Conservation (phyloP, 2,888 invertebrate species). For the Heliconius ethilla region DNA sequence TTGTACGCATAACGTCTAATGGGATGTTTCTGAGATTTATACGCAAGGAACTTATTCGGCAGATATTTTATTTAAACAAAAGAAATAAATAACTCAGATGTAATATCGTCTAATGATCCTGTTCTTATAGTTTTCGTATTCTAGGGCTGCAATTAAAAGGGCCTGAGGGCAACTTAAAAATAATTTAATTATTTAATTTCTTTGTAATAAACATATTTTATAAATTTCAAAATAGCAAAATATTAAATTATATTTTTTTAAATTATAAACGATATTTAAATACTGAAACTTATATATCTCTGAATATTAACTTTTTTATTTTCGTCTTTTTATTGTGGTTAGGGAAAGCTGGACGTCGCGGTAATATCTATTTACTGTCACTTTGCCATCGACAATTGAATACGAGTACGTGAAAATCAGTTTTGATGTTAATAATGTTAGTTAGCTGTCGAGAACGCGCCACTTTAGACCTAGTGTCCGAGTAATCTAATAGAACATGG, state of each 20-base stretch:
- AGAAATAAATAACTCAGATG: background rate
- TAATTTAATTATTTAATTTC: too few relatives aligned
- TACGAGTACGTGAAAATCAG: background rate
- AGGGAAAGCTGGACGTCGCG: too few relatives aligned
- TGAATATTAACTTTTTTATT: too few relatives aligned
- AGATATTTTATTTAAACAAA: slow-evolving; percentile 2
- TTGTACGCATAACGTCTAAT: slow-evolving; percentile 10
- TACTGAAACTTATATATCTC: too few relatives aligned
- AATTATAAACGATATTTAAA: too few relatives aligned
- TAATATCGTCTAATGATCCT: too few relatives aligned
- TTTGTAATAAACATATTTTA: background rate
- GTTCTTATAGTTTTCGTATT: background rate
- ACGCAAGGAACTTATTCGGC: background rate
- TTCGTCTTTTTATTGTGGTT: too few relatives aligned
- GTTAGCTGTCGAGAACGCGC: slow-evolving; percentile 22
- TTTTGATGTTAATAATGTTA: slow-evolving; percentile 28
- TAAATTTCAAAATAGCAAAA: too few relatives aligned
- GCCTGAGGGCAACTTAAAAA: too few relatives aligned
- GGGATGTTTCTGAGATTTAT: background rate
- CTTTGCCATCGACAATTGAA: background rate
- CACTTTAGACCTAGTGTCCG: slow-evolving; percentile 32
- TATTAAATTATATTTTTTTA: too few relatives aligned
- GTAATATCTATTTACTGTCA: too few relatives aligned
- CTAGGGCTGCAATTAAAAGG: background rate
- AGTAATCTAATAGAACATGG: slow-evolving; percentile 31